Conservation (phyloP, 2,888 invertebrate genomes). For the Furcula furcula region DNA sequence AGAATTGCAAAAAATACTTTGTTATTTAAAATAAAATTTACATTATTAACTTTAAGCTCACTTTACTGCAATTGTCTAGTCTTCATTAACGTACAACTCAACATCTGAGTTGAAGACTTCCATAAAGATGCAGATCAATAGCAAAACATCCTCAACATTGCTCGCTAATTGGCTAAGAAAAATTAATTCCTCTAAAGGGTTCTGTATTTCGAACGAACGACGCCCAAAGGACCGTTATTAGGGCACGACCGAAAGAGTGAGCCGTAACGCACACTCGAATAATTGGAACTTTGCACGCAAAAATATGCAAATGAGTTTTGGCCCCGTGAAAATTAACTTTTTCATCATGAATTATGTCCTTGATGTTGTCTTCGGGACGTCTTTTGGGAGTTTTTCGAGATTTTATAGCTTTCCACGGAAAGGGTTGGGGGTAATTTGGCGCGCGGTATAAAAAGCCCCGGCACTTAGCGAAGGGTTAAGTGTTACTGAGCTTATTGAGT, state of each 20-base stretch:
- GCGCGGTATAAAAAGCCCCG: constrained; percentile 36
- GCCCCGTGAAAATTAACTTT: constrained; percentile 77
- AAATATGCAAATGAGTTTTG: constrained; percentile 77
- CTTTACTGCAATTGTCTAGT: too few relatives aligned
- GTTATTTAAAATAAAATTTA: too few relatives aligned
- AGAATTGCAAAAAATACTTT: too few relatives aligned
- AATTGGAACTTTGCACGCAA: constrained; percentile 69
- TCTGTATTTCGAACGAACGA: constrained; percentile 57
- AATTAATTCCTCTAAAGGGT: constrained; percentile 77
- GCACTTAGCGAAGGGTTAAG: constrained; percentile 49
- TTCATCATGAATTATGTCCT: constrained; percentile 81
- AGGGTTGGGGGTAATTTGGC: constrained; percentile 40
- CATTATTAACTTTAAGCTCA: too few relatives aligned
- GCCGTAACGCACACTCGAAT: constrained; percentile 61
- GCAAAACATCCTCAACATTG: constrained; percentile 54
- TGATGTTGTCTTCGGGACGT: constrained; percentile 65
- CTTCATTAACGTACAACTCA: too few relatives aligned
- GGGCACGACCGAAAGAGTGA: constrained; percentile 56
- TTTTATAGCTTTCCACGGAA: constrained; percentile 53
- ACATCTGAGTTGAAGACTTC: too few relatives aligned
- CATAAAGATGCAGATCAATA: constrained; percentile 53
- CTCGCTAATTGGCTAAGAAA: constrained; percentile 77
- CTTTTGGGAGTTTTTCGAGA: constrained; percentile 77
- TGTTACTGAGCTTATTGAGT: constrained; percentile 25
- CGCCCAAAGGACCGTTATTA: constrained; percentile 62